Conservation (phyloP, 2,888 invertebrate species). For the Lordiphosa fenestrarum region DNA sequence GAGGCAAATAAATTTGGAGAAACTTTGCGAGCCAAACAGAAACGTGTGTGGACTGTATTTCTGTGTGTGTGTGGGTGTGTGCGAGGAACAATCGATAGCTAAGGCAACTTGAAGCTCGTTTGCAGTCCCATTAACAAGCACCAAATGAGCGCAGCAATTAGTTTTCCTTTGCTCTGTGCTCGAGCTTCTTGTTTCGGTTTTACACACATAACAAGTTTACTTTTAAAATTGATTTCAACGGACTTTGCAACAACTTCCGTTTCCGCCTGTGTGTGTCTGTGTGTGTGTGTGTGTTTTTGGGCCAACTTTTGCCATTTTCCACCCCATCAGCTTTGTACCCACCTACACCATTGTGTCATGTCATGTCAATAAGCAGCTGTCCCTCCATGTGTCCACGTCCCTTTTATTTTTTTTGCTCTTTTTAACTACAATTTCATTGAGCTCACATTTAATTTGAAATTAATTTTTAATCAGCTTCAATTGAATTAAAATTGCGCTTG, state of each 20-base stretch:
- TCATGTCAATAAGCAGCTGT: constrained; percentile 40
- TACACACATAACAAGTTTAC: constrained; percentile 58
- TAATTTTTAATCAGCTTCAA: constrained; percentile 66
- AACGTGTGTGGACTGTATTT: constrained; percentile 14
- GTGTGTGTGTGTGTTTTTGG: constrained; percentile 21
- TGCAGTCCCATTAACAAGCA: constrained; percentile 48
- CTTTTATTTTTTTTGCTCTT: background rate
- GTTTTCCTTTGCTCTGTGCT: constrained; percentile 30
- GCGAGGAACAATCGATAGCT: constrained; percentile 50
- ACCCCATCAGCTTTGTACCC: constrained; percentile 27
- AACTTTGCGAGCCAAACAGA: constrained; percentile 44
- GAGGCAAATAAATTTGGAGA: constrained; percentile 64
- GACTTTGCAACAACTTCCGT: constrained; percentile 70
- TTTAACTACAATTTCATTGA: constrained; percentile 53
- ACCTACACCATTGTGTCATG: constrained; percentile 29
- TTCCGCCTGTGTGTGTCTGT: constrained; percentile 55
- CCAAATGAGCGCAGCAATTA: constrained; percentile 64
- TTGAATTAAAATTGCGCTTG: constrained; percentile 58
- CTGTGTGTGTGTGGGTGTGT: constrained; percentile 12
- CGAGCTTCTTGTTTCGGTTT: constrained; percentile 22
- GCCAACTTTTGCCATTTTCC: constrained; percentile 51
- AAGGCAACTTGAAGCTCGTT: constrained; percentile 33
- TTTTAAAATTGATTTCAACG: constrained; percentile 70
- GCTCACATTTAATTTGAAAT: constrained; percentile 66
- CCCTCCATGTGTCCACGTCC: background rate